These are phyloP conservation scores for Rhynchotus rufescens DNA, from an alignment of 2,797 vertebrate species.

Conservation along the genomic window DNA sequence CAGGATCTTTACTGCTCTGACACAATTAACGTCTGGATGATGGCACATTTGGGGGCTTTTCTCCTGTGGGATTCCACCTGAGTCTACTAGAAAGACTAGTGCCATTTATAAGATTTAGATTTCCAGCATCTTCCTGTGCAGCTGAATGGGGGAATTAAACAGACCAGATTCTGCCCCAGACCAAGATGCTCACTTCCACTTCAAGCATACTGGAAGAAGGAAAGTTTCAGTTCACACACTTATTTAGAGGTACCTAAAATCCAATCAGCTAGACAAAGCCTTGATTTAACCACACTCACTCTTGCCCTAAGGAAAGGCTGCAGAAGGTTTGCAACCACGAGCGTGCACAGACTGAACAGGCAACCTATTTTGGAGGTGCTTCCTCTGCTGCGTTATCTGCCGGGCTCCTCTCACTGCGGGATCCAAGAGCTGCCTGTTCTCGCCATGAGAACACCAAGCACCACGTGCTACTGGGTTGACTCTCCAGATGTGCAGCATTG, in stretches of 20 bases:
- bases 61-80: no score
- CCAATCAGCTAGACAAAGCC: accelerated
- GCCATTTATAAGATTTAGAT: not conserved
- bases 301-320: not conserved
- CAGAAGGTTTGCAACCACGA: not conserved
- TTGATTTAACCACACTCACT: accelerated
- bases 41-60: not conserved
- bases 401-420: not conserved
- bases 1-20: not conserved
- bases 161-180: not conserved
- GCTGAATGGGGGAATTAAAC: accelerated
- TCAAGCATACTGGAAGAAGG: not conserved
- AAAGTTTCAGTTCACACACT: accelerated
- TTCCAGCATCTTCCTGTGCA: accelerated
- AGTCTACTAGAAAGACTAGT: accelerated
- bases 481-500: slow-evolving; percentile 40
- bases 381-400: not conserved
- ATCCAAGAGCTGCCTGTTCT: not conserved
- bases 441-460: accelerated
- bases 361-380: not conserved
- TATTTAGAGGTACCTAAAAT: not conserved
- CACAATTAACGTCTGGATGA: accelerated
- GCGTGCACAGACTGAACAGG: accelerated
- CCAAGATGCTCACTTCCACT: not conserved
- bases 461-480: not conserved